These are phyloP conservation scores for Prietella phreatophila DNA, from an alignment of 2,113 vertebrate species.

Conservation along the genomic window DNA sequence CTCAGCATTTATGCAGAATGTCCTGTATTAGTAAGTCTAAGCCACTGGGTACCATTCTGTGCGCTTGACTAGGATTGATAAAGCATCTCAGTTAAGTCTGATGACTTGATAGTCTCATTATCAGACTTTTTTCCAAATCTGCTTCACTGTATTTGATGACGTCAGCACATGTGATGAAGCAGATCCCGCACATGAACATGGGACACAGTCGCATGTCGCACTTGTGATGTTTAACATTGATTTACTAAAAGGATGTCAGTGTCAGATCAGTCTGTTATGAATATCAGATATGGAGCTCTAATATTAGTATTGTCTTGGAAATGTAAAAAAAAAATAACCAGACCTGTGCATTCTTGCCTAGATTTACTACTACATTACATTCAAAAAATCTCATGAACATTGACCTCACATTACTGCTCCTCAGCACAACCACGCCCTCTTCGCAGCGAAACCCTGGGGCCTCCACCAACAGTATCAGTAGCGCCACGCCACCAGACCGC, in stretches of 20 bases:
- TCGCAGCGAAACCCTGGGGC: slow-evolving; percentile 51
- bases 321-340: not conserved
- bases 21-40: not conserved
- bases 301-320: not conserved
- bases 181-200: not conserved
- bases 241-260: not conserved
- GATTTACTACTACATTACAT: not conserved
- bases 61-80: not conserved
- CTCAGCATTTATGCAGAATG: not conserved
- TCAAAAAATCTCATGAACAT: not conserved
- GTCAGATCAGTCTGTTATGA: not conserved
- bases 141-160: not conserved
- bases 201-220: not conserved
- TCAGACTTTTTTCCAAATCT: not conserved
- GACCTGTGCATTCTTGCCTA: not conserved
- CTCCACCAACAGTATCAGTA: slow-evolving; percentile 81
- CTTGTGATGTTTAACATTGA: not conserved
- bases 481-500: slow-evolving; percentile 78
- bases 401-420: not conserved
- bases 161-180: not conserved
- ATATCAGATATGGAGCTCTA: not conserved
- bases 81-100: not conserved
- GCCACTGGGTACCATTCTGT: not conserved
- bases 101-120: not conserved
- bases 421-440: slow-evolving; percentile 37